Percentiles rank a stretch among this genome's conserved stretches.
Conservation (phyloP, 1,140 invertebrate genomes). For the Drosophila santomea region DNA sequence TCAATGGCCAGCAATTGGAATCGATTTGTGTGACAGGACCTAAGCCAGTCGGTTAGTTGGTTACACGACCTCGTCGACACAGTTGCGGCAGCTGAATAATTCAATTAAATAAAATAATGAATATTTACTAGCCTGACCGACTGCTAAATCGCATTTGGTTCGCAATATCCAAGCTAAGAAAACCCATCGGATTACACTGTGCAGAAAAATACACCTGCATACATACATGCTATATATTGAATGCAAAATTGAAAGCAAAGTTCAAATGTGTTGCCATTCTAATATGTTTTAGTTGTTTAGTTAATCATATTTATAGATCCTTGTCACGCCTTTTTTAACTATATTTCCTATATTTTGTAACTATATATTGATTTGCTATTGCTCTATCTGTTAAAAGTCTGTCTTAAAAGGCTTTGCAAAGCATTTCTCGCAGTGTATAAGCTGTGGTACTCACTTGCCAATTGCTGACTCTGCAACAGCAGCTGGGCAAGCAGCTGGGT, state of each 20-base stretch:
- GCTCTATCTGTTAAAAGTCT: too few species aligned
- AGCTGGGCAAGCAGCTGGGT: slow-evolving; percentile 86
- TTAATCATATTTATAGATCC: too few species aligned
- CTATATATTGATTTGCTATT: too few species aligned
- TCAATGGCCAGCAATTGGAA: slow-evolving; percentile 33
- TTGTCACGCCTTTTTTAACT: too few species aligned
- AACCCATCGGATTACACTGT: slow-evolving; percentile 4
- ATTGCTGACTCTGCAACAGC: slow-evolving; percentile 86
- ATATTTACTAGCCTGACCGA: slow-evolving; percentile 58
- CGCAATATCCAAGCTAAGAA: background rate
- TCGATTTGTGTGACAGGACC: slow-evolving; percentile 29
- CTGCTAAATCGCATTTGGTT: slow-evolving; percentile 33
- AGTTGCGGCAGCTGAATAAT: slow-evolving; percentile 64
- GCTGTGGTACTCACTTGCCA: slow-evolving; percentile 85
- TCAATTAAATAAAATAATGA: slow-evolving; percentile 79
- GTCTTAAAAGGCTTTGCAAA: too few species aligned
- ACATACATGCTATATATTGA: too few species aligned
- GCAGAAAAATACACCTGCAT: background rate
- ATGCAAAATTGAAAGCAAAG: too few species aligned
- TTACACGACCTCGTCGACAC: slow-evolving; percentile 23
- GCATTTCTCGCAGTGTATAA: too few species aligned
- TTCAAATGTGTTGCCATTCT: too few species aligned
- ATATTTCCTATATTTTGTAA: too few species aligned
- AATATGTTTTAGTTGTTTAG: too few species aligned
- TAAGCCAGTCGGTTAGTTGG: slow-evolving; percentile 14